phyloP scores from a whole-genome alignment of 92 coral and sea anemone species.

The Zoanthus sociatus region DNA sequence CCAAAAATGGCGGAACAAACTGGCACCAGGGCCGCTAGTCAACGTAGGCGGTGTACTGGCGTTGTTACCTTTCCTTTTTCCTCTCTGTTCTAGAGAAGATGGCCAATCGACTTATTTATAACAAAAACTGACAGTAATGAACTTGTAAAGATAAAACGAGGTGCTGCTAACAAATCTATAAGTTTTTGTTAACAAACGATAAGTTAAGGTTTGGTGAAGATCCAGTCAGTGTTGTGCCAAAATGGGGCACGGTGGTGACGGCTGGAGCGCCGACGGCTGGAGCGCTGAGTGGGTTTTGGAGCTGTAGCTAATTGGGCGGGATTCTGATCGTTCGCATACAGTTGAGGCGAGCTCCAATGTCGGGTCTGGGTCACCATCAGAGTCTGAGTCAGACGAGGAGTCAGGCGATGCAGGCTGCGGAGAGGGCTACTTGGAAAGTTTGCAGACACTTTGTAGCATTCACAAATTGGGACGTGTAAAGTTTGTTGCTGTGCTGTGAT shows the following conservation, averaged over 20 bases:
- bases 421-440: not conserved
- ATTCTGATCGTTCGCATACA: not conserved
- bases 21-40: no score
- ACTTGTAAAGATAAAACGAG: not conserved
- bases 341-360: not conserved
- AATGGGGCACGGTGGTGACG: not conserved
- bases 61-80: no score
- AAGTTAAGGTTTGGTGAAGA: constrained; percentile 6
- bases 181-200: not conserved
- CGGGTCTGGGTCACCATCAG: not conserved
- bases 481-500: constrained; percentile 54
- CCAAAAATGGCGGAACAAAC: no score
- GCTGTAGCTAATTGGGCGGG: not conserved
- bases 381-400: not conserved
- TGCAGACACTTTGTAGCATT: constrained; percentile 32
- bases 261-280: not conserved
- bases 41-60: no score
- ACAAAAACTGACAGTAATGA: not conserved
- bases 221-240: constrained; percentile 16
- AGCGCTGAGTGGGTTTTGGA: not conserved
- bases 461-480: constrained; percentile 38
- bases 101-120: no score
- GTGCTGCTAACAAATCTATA: constrained; percentile 2
- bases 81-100: no score
- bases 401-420: not conserved